phyloP scores from a whole-genome alignment of 1,140 invertebrate genomes.

The Hormaphis cornu region DNA sequence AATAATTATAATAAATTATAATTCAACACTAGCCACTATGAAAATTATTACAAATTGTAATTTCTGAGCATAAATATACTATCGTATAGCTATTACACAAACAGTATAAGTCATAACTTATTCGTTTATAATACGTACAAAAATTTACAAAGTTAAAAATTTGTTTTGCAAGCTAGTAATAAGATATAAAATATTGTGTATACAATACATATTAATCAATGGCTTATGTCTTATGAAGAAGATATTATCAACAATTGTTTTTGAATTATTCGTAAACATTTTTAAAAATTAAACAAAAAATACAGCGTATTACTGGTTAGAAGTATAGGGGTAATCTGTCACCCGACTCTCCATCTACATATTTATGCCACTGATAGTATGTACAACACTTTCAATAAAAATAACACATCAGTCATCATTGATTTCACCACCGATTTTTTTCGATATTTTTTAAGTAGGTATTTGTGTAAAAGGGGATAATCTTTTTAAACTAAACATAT shows the following conservation, averaged over 20 bases:
- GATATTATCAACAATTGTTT: too few species aligned
- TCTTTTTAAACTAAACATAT: not conserved
- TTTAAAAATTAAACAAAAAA: too few species aligned
- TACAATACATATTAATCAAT: slow-evolving; percentile 16
- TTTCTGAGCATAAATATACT: slow-evolving; percentile 1
- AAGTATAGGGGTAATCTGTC: too few species aligned
- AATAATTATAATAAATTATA: too few species aligned
- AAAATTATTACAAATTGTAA: not conserved
- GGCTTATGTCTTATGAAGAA: too few species aligned
- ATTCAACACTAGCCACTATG: not conserved
- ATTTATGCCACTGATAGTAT: too few species aligned
- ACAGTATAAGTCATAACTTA: not conserved
- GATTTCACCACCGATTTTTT: not conserved
- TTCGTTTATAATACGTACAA: not conserved
- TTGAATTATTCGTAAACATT: too few species aligned
- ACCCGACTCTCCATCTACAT: too few species aligned
- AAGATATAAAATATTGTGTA: not conserved
- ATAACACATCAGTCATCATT: not conserved
- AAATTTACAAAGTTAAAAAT: not conserved
- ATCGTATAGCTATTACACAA: not conserved
- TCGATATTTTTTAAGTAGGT: too few species aligned
- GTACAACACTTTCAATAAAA: not conserved
- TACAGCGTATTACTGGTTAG: too few species aligned
- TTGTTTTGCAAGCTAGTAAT: not conserved
- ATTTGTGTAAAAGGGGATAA: not conserved